A percentile compares a stretch with the other conserved stretches of the same genome.
Conservation (phyloP, 2,888 invertebrate genomes). For the Sylvicola fuscatus region DNA sequence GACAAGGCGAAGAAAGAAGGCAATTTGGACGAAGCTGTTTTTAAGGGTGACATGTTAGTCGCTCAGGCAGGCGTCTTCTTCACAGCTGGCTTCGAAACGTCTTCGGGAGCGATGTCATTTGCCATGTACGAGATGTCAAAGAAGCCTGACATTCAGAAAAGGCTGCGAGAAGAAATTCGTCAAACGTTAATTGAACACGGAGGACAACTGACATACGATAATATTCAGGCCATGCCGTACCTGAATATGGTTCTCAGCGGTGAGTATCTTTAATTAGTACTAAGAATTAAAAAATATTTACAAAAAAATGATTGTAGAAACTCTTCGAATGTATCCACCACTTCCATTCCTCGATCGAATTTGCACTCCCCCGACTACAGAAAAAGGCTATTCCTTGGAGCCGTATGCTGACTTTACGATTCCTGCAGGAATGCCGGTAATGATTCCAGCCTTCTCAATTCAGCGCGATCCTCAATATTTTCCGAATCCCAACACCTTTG, state of each 20-base stretch:
- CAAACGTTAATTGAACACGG: constrained; percentile 16
- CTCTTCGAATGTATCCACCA: constrained; percentile 21
- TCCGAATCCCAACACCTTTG: constrained; percentile 18
- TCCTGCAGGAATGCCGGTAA: constrained; percentile 19
- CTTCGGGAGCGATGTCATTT: constrained; percentile 26
- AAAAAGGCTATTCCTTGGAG: constrained; percentile 13
- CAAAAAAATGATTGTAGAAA: constrained; percentile 11
- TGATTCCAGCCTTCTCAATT: constrained; percentile 18
- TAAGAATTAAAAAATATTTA: neutral
- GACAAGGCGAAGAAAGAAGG: neutral
- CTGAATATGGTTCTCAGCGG: constrained; percentile 22
- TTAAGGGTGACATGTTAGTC: constrained; percentile 15
- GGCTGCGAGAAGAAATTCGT: constrained; percentile 24
- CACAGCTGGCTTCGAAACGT: constrained; percentile 22
- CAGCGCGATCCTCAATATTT: constrained; percentile 23
- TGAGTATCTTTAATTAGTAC: neutral
- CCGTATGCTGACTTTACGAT: constrained; percentile 15
- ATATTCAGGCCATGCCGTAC: constrained; percentile 24
- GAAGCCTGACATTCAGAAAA: constrained; percentile 22
- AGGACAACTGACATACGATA: constrained; percentile 21
- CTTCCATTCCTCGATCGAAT: constrained; percentile 21
- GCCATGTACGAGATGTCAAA: constrained; percentile 25
- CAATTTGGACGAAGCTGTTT: constrained; percentile 3
- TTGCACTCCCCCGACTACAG: constrained; percentile 13
- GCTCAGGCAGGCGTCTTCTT: constrained; percentile 22